Conservation (phyloP, 2,113 vertebrate species). For the Otus sunia region DNA sequence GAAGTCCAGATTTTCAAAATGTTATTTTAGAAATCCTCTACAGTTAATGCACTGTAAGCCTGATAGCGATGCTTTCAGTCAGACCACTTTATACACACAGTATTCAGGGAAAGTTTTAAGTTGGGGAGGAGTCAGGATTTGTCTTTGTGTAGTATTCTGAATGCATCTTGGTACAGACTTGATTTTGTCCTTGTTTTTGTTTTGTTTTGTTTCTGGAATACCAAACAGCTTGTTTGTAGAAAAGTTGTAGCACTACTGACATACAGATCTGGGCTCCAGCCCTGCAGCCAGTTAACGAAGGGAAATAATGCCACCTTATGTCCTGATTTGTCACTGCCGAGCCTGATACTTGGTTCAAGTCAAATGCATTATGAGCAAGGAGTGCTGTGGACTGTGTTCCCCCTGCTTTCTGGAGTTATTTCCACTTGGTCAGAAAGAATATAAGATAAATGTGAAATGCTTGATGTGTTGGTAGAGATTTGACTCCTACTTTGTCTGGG, state of each 20-base stretch:
- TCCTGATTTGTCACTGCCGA: constrained; percentile 61
- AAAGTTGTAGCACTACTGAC: not conserved
- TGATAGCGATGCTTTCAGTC: not conserved
- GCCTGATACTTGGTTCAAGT: not conserved
- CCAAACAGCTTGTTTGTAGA: not conserved
- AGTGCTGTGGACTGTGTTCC: not conserved
- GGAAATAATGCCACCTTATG: constrained; percentile 71
- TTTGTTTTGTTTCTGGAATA: not conserved
- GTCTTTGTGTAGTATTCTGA: not conserved
- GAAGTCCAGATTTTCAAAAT: not conserved
- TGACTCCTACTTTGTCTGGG: not conserved
- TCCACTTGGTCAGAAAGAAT: not conserved
- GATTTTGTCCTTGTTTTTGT: not conserved
- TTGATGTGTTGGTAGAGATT: not conserved
- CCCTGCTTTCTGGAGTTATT: not conserved
- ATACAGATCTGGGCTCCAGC: not conserved
- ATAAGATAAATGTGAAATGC: not conserved
- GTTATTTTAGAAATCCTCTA: not conserved
- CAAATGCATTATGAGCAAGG: not conserved
- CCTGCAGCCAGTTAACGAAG: constrained; percentile 24
- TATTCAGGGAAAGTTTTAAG: not conserved
- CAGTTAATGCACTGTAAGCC: not conserved
- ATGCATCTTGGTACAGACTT: not conserved
- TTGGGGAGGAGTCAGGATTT: not conserved
- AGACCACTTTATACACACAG: not conserved